Conservation (phyloP, 2,888 invertebrate genomes). For the Teleiodes luculella region DNA sequence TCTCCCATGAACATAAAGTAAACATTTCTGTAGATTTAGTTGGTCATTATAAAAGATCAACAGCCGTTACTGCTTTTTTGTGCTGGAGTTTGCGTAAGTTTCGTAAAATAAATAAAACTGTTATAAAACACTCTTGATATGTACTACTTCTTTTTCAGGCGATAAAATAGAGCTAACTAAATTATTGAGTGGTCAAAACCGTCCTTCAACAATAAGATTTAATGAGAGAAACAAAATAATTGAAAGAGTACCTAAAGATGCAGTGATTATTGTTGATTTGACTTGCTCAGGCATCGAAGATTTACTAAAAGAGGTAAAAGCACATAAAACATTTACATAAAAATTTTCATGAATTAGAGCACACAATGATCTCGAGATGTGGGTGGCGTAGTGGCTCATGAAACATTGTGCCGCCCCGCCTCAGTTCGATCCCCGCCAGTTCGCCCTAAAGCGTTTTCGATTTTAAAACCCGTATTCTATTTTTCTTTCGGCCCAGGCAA, state of each 20-base stretch:
- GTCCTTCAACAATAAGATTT: conserved; percentile 31
- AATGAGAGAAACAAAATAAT: conserved; percentile 21
- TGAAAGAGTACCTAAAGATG: conserved; percentile 23
- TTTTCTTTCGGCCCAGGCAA: conserved; percentile 35
- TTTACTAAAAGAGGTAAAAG: conserved; percentile 38
- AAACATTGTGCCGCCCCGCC: too few relatives aligned
- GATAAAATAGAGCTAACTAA: background rate
- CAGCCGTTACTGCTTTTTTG: conserved; percentile 39
- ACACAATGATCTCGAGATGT: too few relatives aligned
- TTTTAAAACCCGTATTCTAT: too few relatives aligned
- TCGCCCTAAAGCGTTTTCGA: too few relatives aligned
- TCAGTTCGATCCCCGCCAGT: too few relatives aligned
- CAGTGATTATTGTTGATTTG: conserved; percentile 29
- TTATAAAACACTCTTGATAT: too few relatives aligned
- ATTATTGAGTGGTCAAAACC: background rate
- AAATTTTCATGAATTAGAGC: too few relatives aligned
- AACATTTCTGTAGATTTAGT: conserved; percentile 47
- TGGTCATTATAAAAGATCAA: conserved; percentile 40
- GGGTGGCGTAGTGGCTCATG: too few relatives aligned
- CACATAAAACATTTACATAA: too few relatives aligned
- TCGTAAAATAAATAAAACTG: background rate
- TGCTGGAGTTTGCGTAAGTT: conserved; percentile 47
- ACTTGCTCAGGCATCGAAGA: conserved; percentile 29
- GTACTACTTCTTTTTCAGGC: background rate
- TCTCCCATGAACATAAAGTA: conserved; percentile 22